Percentiles rank a stretch among this genome's conserved stretches.
Conservation (phyloP, 2,797 vertebrate species). For the Pipistrellus nathusii region DNA sequence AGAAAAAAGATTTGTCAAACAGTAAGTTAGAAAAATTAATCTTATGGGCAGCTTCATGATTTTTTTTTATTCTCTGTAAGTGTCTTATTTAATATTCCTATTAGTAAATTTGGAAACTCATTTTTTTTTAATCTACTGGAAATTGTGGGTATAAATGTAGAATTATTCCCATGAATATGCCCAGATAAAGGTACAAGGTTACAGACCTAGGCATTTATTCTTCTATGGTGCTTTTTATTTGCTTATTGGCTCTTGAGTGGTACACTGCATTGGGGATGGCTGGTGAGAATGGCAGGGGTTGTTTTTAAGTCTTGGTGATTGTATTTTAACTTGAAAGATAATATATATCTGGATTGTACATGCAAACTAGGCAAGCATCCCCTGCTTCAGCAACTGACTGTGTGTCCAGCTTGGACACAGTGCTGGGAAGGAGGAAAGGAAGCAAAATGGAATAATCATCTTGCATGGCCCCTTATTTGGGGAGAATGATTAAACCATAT, state of each 20-base stretch:
- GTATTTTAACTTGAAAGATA: slow-evolving; percentile 63
- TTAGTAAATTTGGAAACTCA: slow-evolving; percentile 86
- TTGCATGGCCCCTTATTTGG: background rate
- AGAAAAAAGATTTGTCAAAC: background rate
- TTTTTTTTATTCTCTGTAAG: background rate
- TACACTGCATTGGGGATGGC: background rate
- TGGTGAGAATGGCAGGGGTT: background rate
- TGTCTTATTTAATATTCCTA: slow-evolving; percentile 61
- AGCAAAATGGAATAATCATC: background rate
- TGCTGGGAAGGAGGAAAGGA: background rate
- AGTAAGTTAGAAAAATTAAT: background rate
- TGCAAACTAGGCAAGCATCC: background rate
- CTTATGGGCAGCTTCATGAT: background rate
- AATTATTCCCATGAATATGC: slow-evolving; percentile 71
- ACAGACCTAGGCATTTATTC: slow-evolving; percentile 9
- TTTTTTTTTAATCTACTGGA: slow-evolving; percentile 76
- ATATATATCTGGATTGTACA: slow-evolving; percentile 5
- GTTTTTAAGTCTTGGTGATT: slow-evolving; percentile 45
- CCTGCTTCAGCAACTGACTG: background rate
- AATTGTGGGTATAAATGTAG: slow-evolving; percentile 69
- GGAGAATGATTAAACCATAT: background rate
- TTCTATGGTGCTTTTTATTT: background rate
- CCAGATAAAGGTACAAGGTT: slow-evolving; percentile 76
- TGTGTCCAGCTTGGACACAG: background rate
- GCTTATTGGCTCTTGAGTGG: background rate